phyloP scores from a whole-genome alignment of 2,113 vertebrate genomes.

The Peucedramus taeniatus region DNA sequence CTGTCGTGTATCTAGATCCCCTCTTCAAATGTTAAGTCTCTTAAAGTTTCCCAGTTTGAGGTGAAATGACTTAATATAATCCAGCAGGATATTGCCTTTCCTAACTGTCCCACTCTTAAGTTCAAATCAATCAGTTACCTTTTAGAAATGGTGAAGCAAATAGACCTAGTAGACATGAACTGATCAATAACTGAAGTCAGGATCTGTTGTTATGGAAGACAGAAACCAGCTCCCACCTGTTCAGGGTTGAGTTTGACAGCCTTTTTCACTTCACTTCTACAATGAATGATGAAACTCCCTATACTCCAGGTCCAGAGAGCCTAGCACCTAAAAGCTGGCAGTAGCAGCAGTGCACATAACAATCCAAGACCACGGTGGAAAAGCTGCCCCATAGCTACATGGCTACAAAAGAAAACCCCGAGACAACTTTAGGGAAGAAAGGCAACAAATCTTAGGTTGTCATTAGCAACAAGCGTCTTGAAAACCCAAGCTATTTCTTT shows the following conservation, averaged over 20 bases:
- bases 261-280: background rate
- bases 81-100: background rate
- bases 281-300: background rate
- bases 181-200: background rate
- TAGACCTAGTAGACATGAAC: background rate
- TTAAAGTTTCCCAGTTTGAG: background rate
- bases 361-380: background rate
- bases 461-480: background rate
- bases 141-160: background rate
- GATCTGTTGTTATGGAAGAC: background rate
- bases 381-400: rapidly evolving
- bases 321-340: rapidly evolving
- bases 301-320: background rate
- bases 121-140: background rate
- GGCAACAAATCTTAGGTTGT: background rate
- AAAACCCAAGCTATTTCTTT: background rate
- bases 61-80: background rate
- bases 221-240: background rate
- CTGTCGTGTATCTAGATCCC: background rate
- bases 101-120: background rate
- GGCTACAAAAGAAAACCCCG: background rate
- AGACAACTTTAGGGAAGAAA: background rate
- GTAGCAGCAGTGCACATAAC: background rate
- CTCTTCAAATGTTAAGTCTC: background rate
- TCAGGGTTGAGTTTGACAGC: background rate